A percentile compares a stretch with the other conserved stretches of the same genome.
Evolutionary conservation across 2,113 vertebrate genomes (phyloP).

Genomic region (Globicephala melas): DNA sequence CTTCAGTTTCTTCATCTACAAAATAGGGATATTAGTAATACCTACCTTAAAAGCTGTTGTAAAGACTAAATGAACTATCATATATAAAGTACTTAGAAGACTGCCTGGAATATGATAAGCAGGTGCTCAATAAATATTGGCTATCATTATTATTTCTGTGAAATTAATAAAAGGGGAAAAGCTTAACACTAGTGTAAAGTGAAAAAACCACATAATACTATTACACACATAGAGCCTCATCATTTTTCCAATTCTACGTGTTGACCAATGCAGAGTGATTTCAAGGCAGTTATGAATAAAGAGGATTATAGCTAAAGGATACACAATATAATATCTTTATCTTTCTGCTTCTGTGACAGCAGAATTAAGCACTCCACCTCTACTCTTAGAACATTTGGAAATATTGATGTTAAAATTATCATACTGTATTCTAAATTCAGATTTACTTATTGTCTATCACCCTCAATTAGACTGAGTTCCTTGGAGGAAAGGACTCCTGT

Average conservation of each 20-base stretch:
- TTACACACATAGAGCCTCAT: background rate
- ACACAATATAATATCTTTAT: background rate
- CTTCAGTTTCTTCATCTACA: background rate
- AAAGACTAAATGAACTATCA: background rate
- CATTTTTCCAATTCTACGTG: background rate
- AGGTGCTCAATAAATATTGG: background rate
- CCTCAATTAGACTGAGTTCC: background rate
- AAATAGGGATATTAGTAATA: background rate
- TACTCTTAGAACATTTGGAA: background rate
- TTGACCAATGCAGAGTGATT: background rate
- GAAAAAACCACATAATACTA: background rate
- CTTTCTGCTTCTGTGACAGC: background rate
- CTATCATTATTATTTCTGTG: slow-evolving; percentile 8
- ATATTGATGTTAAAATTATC: slow-evolving; percentile 1
- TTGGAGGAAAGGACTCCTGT: background rate
- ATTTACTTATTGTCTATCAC: background rate
- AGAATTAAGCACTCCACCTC: background rate
- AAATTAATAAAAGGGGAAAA: slow-evolving; percentile 8
- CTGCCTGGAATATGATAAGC: background rate
- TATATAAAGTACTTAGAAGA: background rate
- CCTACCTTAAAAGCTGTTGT: background rate
- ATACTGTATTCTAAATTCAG: background rate
- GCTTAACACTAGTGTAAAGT: background rate
- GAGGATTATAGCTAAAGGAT: background rate
- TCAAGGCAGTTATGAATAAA: background rate